Conservation (phyloP, 1,140 invertebrate species). For the Caerostris extrusa region DNA sequence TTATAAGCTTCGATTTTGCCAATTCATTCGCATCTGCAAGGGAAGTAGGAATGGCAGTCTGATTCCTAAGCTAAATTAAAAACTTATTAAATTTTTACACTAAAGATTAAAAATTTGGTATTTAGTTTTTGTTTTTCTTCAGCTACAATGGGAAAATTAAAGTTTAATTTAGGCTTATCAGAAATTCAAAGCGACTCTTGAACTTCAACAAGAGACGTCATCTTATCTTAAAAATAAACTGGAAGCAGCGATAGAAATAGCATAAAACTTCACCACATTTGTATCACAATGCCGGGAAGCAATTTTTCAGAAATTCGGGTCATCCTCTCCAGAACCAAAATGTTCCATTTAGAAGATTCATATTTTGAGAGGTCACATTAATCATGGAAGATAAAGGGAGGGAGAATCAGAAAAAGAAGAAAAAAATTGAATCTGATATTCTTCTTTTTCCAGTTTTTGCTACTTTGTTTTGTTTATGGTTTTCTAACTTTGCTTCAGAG, state of each 20-base stretch:
- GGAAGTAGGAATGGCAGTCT: no score
- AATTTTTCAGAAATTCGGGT: slow-evolving; percentile 29
- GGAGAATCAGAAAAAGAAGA: not conserved
- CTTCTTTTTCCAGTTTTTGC: not conserved
- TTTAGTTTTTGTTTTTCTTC: no score
- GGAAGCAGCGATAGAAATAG: not conserved
- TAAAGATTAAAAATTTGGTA: no score
- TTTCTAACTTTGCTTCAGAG: not conserved
- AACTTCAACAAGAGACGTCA: no score
- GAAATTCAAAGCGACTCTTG: no score
- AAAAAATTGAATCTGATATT: not conserved
- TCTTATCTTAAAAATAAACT: no score
- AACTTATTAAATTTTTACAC: no score
- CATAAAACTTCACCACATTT: not conserved
- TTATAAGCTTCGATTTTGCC: no score
- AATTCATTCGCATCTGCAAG: no score
- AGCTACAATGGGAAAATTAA: no score
- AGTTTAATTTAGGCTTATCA: no score
- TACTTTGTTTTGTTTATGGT: slow-evolving; percentile 48
- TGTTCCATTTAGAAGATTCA: slow-evolving; percentile 24
- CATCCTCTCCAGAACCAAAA: slow-evolving; percentile 6
- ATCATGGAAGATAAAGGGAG: slow-evolving; percentile 39
- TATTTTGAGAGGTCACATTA: slow-evolving; percentile 55
- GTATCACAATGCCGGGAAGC: not conserved
- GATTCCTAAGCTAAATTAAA: no score